Evolutionary conservation across 2,888 invertebrate species (phyloP), one percentile per base, ranked within the genome.

Genomic region (Stegophylla sp.): DNA sequence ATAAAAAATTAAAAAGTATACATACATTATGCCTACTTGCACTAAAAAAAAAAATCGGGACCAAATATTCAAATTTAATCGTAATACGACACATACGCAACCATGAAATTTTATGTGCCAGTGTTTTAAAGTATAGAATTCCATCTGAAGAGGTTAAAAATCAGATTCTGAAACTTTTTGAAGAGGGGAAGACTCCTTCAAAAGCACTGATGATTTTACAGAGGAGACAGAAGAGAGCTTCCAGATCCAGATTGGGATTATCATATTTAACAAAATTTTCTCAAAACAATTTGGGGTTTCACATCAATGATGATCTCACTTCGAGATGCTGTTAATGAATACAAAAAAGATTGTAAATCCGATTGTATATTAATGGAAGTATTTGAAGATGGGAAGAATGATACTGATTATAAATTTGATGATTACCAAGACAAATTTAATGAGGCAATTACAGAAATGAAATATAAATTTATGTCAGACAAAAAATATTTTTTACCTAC

Each of bases 181-280:
- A 74, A 48, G 74, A 82, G 26, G 82, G 82, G 0, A 56, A 74
- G 28, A 74, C 56, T 26, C 82, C 82, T 26, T 73, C 67, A 43
- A 73, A 82, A 67, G 74, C 74, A 1, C 45, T 74, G n/a, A n/a
- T n/a, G n/a, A n/a, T n/a, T 64, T 3, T 56, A 28, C 26, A 41
- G 72, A 17, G 59, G 56, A n/a, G 79, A 82, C 26, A 43, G 82
- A n/a, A 51, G 66, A 15, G 67, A 69, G 48, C 66, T 69, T 15
- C 82, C 82, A 15, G 79, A 79, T 61, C 69, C 74, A 23, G 64
- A 81, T 20, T 82, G 82, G 82, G 79, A 61, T 28, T 63, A 59
- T 5, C 43, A 75, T 56, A 5, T 81, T 23, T 41, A n/a, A 77
- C 20, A 82, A 81, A 63, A 51, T 48, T 0, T 81, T 74, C 20